Percentiles rank a stretch among this genome's conserved stretches.
These are phyloP conservation scores for Oreohelix idahoensis DNA, from an alignment of 1,140 invertebrate genomes.

Conservation along the genomic window DNA sequence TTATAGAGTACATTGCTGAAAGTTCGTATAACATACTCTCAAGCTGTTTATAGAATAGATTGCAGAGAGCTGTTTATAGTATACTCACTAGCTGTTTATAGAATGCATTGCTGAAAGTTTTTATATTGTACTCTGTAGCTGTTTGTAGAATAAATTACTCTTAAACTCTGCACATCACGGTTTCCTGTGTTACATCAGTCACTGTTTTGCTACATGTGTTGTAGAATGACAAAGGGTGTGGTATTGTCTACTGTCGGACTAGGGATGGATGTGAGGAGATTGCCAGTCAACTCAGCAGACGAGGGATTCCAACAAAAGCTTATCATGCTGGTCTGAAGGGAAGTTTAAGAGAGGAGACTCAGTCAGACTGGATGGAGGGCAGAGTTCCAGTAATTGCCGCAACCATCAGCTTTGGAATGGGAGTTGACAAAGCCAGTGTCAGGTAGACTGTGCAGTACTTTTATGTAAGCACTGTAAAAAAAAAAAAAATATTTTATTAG, in stretches of 20 bases:
- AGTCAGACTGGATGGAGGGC: constrained; percentile 81
- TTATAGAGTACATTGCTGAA: too few species aligned
- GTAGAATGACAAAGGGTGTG: constrained; percentile 75
- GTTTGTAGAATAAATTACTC: too few species aligned
- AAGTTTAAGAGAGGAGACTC: constrained; percentile 75
- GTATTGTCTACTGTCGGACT: constrained; percentile 82
- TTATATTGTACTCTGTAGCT: too few species aligned
- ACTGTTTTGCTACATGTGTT: constrained; percentile 22
- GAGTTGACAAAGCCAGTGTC: constrained; percentile 82
- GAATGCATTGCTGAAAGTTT: too few species aligned
- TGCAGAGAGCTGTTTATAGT: too few species aligned
- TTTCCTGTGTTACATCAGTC: too few species aligned
- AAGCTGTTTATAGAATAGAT: too few species aligned
- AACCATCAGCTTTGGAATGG: constrained; percentile 85
- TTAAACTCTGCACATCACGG: too few species aligned
- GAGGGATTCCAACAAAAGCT: constrained; percentile 76
- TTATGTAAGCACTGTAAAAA: background rate
- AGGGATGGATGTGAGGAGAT: constrained; percentile 80
- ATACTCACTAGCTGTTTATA: too few species aligned
- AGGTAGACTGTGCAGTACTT: constrained; percentile 71
- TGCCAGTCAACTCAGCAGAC: constrained; percentile 75
- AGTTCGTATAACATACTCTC: too few species aligned
- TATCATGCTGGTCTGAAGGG: constrained; percentile 80
- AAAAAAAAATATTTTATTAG: too few species aligned
- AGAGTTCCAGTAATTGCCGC: constrained; percentile 77